phyloP scores from a whole-genome alignment of 2,113 vertebrate genomes.

The Eira barbara region DNA sequence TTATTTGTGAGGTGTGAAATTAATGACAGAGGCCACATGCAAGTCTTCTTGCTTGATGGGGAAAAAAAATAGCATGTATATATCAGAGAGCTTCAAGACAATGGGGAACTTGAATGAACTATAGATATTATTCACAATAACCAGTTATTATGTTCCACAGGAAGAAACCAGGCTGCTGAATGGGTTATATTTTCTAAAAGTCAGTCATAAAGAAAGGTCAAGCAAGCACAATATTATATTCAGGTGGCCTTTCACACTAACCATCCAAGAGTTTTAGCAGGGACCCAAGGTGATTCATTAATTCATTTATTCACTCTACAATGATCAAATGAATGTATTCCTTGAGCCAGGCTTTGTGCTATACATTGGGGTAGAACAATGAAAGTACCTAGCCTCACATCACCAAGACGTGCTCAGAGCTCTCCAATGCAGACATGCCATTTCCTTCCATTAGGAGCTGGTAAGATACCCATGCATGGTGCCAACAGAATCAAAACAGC shows the following conservation, averaged over 20 bases:
- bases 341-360: not conserved
- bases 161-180: not conserved
- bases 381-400: not conserved
- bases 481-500: not conserved
- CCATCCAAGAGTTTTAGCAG: not conserved
- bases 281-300: not conserved
- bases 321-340: not conserved
- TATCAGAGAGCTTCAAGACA: not conserved
- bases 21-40: not conserved
- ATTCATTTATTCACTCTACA: not conserved
- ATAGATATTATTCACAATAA: not conserved
- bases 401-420: not conserved
- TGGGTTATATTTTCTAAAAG: not conserved
- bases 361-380: not conserved
- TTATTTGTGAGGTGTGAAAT: not conserved
- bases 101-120: not conserved
- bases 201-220: not conserved
- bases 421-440: not conserved
- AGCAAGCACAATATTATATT: not conserved
- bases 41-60: not conserved
- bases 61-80: not conserved
- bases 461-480: not conserved
- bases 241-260: not conserved
- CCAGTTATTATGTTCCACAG: not conserved
- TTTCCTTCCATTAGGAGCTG: not conserved